A percentile compares a stretch with the other conserved stretches of the same genome.
phyloP scores from a whole-genome alignment of 2,888 invertebrate species.

The Euzetes globulus region DNA sequence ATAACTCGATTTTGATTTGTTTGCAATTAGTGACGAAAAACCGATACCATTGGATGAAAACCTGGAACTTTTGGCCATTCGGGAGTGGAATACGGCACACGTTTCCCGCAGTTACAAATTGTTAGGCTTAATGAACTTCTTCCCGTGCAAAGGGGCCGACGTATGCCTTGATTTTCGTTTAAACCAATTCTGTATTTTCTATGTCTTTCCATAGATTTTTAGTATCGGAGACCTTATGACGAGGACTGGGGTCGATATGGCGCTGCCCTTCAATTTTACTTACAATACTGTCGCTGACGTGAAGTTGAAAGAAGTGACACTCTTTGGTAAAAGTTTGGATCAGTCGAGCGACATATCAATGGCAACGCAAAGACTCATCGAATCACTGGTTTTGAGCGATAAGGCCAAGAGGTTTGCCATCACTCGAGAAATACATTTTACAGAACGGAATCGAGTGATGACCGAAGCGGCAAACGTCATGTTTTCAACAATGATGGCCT shows the following conservation, averaged over 20 bases:
- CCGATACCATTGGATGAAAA: not conserved
- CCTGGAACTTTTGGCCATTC: not conserved
- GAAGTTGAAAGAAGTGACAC: conserved; percentile 55
- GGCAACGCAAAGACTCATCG: conserved; percentile 55
- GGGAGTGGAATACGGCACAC: not conserved
- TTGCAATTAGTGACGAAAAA: not conserved
- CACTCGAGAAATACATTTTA: conserved; percentile 62
- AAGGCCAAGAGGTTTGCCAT: conserved; percentile 72
- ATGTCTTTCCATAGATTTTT: not conserved
- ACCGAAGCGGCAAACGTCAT: conserved; percentile 50
- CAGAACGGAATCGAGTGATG: conserved; percentile 56
- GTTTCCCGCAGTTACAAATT: not conserved
- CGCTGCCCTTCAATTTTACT: conserved; percentile 64
- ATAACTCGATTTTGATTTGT: not conserved
- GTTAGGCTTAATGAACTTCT: not conserved
- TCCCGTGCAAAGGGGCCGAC: not conserved
- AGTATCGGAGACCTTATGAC: not conserved
- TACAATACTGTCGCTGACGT: conserved; percentile 56
- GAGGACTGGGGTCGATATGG: conserved; percentile 58
- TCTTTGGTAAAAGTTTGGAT: conserved; percentile 54
- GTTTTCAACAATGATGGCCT: not conserved
- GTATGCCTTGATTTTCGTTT: not conserved
- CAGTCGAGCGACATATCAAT: conserved; percentile 55
- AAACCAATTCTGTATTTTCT: not conserved
- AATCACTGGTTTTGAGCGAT: conserved; percentile 64